Evolutionary conservation across 1,140 invertebrate genomes (phyloP).

Genomic region (Lepidurus apus): DNA sequence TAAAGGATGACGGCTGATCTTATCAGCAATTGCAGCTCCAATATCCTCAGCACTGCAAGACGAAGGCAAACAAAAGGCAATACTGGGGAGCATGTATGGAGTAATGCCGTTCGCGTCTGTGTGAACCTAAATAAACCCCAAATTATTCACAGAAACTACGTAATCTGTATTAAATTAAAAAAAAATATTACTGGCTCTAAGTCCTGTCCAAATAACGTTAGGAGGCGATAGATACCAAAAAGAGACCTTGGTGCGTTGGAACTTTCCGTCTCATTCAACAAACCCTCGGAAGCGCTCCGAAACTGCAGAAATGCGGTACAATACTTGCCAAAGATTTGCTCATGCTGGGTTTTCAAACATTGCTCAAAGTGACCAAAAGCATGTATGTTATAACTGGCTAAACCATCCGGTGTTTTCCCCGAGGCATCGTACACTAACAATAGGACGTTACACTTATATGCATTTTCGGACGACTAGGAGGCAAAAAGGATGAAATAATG

Average conservation of each 20-base stretch:
- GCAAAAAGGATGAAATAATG: too few species aligned
- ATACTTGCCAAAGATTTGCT: conserved; percentile 31
- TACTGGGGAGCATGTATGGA: conserved; percentile 23
- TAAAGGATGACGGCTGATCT: conserved; percentile 17
- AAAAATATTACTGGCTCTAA: background rate
- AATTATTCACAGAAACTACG: background rate
- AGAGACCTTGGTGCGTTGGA: background rate
- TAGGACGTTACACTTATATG: background rate
- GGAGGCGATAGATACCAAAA: background rate
- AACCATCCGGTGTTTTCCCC: conserved; percentile 27
- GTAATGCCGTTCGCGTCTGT: background rate
- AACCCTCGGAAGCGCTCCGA: background rate
- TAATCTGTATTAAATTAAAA: background rate
- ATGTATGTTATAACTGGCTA: conserved; percentile 26
- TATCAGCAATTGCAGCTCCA: conserved; percentile 14
- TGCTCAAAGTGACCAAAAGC: conserved; percentile 31
- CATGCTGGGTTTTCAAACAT: conserved; percentile 25
- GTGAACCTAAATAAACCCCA: background rate
- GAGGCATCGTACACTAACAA: conserved; percentile 30
- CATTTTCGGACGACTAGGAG: background rate
- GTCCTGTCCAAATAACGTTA: conserved; percentile 11
- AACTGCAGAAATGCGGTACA: conserved; percentile 25
- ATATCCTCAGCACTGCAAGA: conserved; percentile 32
- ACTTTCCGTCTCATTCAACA: background rate
- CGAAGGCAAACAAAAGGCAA: conserved; percentile 33